Base-by-base conservation (phyloP, 2,113 vertebrate genomes). In the Microtus ochrogaster region DNA sequence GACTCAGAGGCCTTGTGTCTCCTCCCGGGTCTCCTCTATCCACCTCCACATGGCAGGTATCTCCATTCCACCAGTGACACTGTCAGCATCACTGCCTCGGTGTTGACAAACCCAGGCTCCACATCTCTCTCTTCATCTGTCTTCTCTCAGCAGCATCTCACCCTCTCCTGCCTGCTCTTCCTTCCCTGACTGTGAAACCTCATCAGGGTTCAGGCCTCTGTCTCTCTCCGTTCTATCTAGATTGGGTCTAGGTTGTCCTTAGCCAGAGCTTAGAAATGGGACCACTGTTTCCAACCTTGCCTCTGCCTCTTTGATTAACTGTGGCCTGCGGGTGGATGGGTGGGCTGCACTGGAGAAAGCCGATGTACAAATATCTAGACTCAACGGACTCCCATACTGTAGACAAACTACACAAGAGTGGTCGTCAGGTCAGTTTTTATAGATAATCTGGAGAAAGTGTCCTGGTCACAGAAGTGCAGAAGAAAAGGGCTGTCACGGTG, bases 221-320 rank as follows among this genome's bases (percentile, higher is more conserved):
- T 33, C 85, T 68, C 11, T 1, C 10, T 66, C 44, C 49, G 21
- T 30, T 92, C 85, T 82, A 5, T 47, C n/a, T 90, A 66, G 0
- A 58, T 52, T 76, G 13, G 83, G 61, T 61, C 52, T 36, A 4
- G 3, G 24, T 55, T 55, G 26, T 41, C 83, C 87, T 78, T 83
- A 81, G 52, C 49, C 47, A n/a, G 73, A 77, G 61, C 85, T 97
- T 96, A 94, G 92, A 49, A 58, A 72, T 3, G 55, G 47, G 85
- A 70, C 68, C 36, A 30, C 52, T 55, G 21, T 79, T 30, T 58
- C 83, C 86, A 89, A 12, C 24, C 87, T 36, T 24, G 33, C 41
- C 41, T 90, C 39, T 44, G 66, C 81, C 58, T 68, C 3, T 41
- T 84, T 61, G 74, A 39, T 73, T 61, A 87, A 39, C 74, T 33